Conservation (phyloP, 2,113 vertebrate species). For the Mandrillus leucophaeus region DNA sequence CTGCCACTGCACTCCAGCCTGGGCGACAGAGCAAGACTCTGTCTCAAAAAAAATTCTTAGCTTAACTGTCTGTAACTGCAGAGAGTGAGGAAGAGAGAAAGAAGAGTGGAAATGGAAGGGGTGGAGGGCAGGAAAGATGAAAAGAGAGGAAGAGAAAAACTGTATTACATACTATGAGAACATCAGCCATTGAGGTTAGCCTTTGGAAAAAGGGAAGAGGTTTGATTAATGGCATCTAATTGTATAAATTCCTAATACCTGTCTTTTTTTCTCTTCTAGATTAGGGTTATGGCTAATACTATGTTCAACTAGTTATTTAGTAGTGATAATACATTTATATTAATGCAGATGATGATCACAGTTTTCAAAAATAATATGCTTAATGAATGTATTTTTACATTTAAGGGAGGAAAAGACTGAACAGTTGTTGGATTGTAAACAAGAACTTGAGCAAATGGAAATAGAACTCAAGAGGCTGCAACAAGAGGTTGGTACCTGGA, state of each 20-base stretch:
- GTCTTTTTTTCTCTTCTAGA: background rate
- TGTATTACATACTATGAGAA: background rate
- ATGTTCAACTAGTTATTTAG: background rate
- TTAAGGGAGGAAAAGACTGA: slow-evolving; percentile 98
- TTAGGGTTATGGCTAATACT: background rate
- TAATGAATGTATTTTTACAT: slow-evolving; percentile 46
- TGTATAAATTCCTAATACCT: background rate
- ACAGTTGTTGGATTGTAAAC: slow-evolving; percentile 96
- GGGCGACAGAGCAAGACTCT: too few species aligned
- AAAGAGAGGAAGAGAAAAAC: background rate
- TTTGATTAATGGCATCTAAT: background rate
- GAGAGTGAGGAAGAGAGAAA: background rate
- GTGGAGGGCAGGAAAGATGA: background rate
- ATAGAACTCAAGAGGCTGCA: slow-evolving; percentile 93
- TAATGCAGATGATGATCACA: background rate
- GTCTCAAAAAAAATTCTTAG: background rate
- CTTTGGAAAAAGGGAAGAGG: background rate
- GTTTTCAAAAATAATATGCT: background rate
- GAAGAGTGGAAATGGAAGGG: background rate
- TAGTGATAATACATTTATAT: slow-evolving; percentile 13
- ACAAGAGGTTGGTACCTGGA: slow-evolving; percentile 90
- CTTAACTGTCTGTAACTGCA: slow-evolving; percentile 12
- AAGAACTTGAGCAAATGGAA: slow-evolving; percentile 96
- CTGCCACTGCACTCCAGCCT: too few species aligned
- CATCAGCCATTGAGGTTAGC: background rate